phyloP scores from a whole-genome alignment of 2,113 vertebrate genomes.

The Zeus faber region DNA sequence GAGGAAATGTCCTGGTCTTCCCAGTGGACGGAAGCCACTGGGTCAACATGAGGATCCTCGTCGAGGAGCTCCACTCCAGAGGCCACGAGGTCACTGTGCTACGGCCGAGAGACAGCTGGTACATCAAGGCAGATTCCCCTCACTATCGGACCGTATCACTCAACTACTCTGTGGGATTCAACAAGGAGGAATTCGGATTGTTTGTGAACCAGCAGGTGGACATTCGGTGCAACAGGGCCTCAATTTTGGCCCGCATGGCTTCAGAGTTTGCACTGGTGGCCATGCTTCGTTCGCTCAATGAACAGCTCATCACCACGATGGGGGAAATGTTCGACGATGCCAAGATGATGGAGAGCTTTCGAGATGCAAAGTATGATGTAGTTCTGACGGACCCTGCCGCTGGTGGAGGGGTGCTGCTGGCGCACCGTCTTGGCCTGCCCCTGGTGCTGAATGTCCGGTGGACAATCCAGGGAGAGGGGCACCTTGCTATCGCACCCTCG shows the following conservation, averaged over 20 bases:
- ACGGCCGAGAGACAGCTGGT: constrained; percentile 32
- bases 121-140: constrained; percentile 51
- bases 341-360: constrained; percentile 42
- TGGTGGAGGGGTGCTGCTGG: constrained; percentile 38
- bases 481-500: constrained; percentile 38
- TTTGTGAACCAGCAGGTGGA: background rate
- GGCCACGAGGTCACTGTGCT: constrained; percentile 57
- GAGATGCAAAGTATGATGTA: constrained; percentile 44
- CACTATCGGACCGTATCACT: constrained; percentile 44
- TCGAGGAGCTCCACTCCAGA: constrained; percentile 53
- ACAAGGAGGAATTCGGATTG: background rate
- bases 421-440: constrained; percentile 48
- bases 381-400: constrained; percentile 42
- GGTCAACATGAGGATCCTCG: constrained; percentile 60
- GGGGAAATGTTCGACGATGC: constrained; percentile 27
- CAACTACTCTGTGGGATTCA: background rate
- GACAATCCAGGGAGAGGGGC: constrained; percentile 50
- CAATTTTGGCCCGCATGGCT: constrained; percentile 15
- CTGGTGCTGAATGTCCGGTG: constrained; percentile 57
- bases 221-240: constrained; percentile 11
- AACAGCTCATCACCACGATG: background rate
- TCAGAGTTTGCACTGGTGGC: constrained; percentile 10
- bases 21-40: constrained; percentile 61
- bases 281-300: background rate
- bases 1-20: constrained; percentile 54